These are phyloP conservation scores for Rhagoletis zephyria DNA, from an alignment of 1,140 invertebrate species.

Conservation along the genomic window DNA sequence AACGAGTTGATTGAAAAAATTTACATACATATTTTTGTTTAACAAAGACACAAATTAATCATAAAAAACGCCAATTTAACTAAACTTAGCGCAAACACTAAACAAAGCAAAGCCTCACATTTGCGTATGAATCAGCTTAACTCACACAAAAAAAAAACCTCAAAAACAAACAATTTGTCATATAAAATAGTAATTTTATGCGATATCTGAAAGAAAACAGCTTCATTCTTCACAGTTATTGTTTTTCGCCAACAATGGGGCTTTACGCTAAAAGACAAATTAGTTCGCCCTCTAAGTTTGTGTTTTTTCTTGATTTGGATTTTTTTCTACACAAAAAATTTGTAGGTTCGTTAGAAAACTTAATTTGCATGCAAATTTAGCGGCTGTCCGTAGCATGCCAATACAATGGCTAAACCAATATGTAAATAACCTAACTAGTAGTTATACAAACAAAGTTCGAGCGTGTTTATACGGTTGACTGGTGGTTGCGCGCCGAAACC, in stretches of 20 bases:
- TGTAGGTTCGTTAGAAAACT: constrained; percentile 23
- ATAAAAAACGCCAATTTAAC: background rate
- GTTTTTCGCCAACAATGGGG: background rate
- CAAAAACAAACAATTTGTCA: background rate
- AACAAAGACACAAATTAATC: constrained; percentile 16
- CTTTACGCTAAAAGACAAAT: constrained; percentile 2
- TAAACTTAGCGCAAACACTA: background rate
- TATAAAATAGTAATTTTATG: background rate
- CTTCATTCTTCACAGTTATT: background rate
- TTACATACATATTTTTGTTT: background rate
- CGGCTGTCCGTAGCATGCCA: background rate
- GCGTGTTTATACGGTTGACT: constrained; percentile 16
- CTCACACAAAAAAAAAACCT: background rate
- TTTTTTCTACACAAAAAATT: background rate
- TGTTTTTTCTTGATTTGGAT: background rate
- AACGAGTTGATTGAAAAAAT: background rate
- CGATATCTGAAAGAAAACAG: background rate
- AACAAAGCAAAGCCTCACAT: background rate
- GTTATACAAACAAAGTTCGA: background rate
- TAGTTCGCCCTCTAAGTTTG: background rate
- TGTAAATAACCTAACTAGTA: background rate
- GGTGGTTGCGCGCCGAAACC: background rate
- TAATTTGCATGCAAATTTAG: constrained; percentile 50
- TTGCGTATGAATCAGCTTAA: background rate
- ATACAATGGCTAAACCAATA: background rate